Conservation (phyloP, 2,113 vertebrate genomes). For the Laticauda laticaudata region DNA sequence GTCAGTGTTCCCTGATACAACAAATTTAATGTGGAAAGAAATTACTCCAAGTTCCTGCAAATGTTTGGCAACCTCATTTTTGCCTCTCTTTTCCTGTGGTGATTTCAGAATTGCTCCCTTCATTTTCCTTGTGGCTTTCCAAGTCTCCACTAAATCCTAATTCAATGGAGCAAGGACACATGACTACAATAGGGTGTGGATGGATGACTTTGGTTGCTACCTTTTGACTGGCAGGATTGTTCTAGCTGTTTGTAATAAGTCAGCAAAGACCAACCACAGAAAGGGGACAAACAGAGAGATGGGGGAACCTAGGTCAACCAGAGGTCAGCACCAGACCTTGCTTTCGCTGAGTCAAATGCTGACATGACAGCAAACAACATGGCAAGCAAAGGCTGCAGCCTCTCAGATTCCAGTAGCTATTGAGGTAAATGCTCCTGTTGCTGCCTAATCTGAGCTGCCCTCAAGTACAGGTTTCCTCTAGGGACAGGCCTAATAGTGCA, state of each 20-base stretch:
- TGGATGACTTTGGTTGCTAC: conserved; percentile 12
- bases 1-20: neutral
- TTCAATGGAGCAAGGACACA: conserved; percentile 4
- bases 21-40: neutral
- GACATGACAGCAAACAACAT: conserved; percentile 43
- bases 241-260: conserved; percentile 65
- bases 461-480: neutral
- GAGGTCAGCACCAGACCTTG: conserved; percentile 28
- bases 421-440: neutral
- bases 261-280: conserved; percentile 58
- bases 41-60: neutral
- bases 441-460: neutral
- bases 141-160: neutral
- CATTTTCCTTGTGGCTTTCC: neutral
- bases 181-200: neutral
- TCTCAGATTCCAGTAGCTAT: neutral
- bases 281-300: conserved; percentile 35
- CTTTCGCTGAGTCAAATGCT: conserved; percentile 53
- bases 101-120: neutral
- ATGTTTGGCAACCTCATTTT: neutral
- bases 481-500: neutral
- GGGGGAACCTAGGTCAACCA: conserved; percentile 40
- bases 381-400: neutral
- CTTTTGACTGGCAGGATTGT: conserved; percentile 50
- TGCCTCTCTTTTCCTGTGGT: neutral